Evolutionary conservation across 1,140 invertebrate genomes (phyloP).

Genomic region (Lepidostoma basale): DNA sequence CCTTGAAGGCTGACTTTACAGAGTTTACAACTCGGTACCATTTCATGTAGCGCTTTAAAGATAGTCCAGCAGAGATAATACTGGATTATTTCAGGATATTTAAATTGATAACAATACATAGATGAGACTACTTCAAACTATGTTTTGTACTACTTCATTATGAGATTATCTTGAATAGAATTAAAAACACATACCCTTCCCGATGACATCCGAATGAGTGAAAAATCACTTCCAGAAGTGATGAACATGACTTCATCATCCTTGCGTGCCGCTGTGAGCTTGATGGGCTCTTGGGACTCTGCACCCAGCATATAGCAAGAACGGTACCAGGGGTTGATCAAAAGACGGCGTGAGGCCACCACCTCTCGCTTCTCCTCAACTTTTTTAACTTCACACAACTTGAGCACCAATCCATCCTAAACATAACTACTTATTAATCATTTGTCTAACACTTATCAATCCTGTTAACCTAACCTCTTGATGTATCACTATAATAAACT

Average conservation of each 20-base stretch:
- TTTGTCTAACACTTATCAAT: neutral
- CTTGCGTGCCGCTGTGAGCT: neutral
- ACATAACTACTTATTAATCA: slow-evolving; percentile 36
- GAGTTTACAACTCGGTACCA: no score
- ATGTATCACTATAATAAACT: neutral
- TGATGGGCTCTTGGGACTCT: neutral
- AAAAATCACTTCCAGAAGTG: slow-evolving; percentile 84
- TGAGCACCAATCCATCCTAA: slow-evolving; percentile 80
- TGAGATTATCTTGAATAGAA: neutral
- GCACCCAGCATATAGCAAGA: neutral
- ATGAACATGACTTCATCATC: slow-evolving; percentile 43
- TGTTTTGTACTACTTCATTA: neutral
- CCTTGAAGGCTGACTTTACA: no score
- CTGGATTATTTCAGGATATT: no score
- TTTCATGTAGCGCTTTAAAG: no score
- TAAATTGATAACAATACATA: neutral
- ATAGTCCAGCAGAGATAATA: no score
- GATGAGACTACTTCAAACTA: neutral
- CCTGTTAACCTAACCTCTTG: neutral
- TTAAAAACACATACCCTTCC: slow-evolving; percentile 75
- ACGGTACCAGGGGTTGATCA: neutral
- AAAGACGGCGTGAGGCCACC: neutral
- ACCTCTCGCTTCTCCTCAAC: neutral
- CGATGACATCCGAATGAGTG: slow-evolving; percentile 73
- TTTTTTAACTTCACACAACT: slow-evolving; percentile 64